Conservation (phyloP, 2,797 vertebrate species). For the Centroberyx gerrardi region DNA sequence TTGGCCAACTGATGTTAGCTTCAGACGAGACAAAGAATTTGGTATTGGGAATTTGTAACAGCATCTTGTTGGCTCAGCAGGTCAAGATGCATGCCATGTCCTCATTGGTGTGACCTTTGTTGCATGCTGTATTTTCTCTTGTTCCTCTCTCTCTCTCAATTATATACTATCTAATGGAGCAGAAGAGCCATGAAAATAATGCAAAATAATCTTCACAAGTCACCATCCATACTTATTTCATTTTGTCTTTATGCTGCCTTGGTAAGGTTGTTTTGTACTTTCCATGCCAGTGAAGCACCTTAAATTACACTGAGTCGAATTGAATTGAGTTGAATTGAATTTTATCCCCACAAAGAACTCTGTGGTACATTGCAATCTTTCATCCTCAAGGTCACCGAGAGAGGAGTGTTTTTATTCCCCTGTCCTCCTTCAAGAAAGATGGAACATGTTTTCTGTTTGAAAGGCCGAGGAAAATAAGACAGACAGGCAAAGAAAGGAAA, state of each 20-base stretch:
- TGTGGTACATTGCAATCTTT: slow-evolving; percentile 54
- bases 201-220: not conserved
- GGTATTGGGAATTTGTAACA: not conserved
- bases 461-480: slow-evolving; percentile 58
- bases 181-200: not conserved
- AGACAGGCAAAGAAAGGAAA: slow-evolving; percentile 22
- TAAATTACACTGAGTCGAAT: slow-evolving; percentile 28
- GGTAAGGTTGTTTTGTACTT: not conserved
- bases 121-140: not conserved
- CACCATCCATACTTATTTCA: not conserved
- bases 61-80: not conserved
- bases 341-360: slow-evolving; percentile 34
- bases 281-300: slow-evolving; percentile 26
- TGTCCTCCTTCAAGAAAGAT: slow-evolving; percentile 34
- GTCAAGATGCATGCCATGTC: not conserved
- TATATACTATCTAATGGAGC: not conserved
- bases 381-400: slow-evolving; percentile 64
- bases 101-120: not conserved
- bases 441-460: slow-evolving; percentile 43
- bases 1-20: no score
- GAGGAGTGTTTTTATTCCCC: slow-evolving; percentile 51
- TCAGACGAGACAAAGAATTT: not conserved
- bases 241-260: not conserved
- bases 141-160: not conserved
- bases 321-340: slow-evolving; percentile 51